Evolutionary conservation across 2,888 invertebrate species (phyloP), one percentile per base, ranked within the genome.

Genomic region (Tromatobia lineatoria): DNA sequence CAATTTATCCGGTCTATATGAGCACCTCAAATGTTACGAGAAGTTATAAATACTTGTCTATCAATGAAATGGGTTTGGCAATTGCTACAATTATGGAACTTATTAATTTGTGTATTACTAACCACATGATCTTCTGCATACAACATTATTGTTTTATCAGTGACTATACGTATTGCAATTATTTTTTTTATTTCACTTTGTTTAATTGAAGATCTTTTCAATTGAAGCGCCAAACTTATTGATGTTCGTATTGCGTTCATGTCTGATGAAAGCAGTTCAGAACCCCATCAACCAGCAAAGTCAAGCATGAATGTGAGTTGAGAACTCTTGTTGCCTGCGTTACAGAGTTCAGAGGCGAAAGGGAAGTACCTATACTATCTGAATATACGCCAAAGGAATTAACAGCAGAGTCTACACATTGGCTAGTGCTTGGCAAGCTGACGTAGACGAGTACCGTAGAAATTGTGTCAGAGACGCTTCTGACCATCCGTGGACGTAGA

Each of bases 401-500:
- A 73, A 80, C 76, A 77, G 83, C 59, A 25, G 76, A 67, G 45
- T 74, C 59, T 70, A 76, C 67, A 79, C 70, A 75, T 57, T 42
- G 79, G 15, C n/a, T 57, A 59, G 75, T 34, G 71, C 59, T 61
- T 52, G 71, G 76, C 66, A 80, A 80, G 76, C 71, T 50, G 50
- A 47, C 47, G 61, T 73, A 73, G 59, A 59, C 50, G 34, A 47
- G 23, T 25, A 59, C 76, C 42, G 67, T 59, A 59, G 52, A 80
- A 61, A 71, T 73, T 76, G 66, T 57, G 64, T 78, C 42, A 29
- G 77, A 42, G 20, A 57, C 54, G 67, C 54, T 69, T 61, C 59
- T 80, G 76, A 73, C 80, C 83, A 69, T 74, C 73, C 80, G 79
- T 83, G 84, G 85, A 78, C 87, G 57, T 79, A 74, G 61, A 70